Percentiles rank a stretch among this genome's conserved stretches.
phyloP scores from a whole-genome alignment of 2,888 invertebrate genomes.

The Torymus aiolomorphi region DNA sequence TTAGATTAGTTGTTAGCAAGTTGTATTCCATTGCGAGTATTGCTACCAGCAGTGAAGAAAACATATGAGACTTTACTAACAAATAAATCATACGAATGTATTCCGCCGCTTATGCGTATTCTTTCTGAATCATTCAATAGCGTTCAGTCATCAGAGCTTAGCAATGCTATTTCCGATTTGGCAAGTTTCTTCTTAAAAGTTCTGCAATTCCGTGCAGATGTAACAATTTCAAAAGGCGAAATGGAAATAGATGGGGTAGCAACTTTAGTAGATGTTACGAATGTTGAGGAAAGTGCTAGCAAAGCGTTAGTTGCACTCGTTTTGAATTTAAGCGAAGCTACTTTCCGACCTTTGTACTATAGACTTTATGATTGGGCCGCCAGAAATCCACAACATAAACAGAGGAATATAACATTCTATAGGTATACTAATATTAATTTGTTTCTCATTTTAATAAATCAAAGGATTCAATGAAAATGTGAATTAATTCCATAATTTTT shows the following conservation, averaged over 20 bases:
- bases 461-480: neutral
- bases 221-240: conserved; percentile 47
- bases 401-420: conserved; percentile 88
- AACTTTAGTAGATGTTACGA: conserved; percentile 76
- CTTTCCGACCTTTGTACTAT: conserved; percentile 92
- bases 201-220: conserved; percentile 82
- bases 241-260: conserved; percentile 71
- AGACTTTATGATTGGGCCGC: conserved; percentile 93
- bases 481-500: neutral
- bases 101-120: conserved; percentile 85
- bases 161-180: conserved; percentile 81
- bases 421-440: conserved; percentile 75
- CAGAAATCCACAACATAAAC: conserved; percentile 79
- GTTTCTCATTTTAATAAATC: conserved; percentile 9
- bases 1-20: conserved; percentile 79
- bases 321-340: conserved; percentile 91
- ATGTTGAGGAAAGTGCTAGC: conserved; percentile 85
- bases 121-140: conserved; percentile 84
- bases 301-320: conserved; percentile 88
- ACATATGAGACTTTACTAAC: conserved; percentile 81
- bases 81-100: conserved; percentile 79
- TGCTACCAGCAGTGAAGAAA: conserved; percentile 85
- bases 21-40: conserved; percentile 83
- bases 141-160: conserved; percentile 81
- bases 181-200: conserved; percentile 85